These are phyloP conservation scores for Theonella swinhoei DNA, from an alignment of 37 sponge, comb jelly and placozoan species.

Conservation along the genomic window DNA sequence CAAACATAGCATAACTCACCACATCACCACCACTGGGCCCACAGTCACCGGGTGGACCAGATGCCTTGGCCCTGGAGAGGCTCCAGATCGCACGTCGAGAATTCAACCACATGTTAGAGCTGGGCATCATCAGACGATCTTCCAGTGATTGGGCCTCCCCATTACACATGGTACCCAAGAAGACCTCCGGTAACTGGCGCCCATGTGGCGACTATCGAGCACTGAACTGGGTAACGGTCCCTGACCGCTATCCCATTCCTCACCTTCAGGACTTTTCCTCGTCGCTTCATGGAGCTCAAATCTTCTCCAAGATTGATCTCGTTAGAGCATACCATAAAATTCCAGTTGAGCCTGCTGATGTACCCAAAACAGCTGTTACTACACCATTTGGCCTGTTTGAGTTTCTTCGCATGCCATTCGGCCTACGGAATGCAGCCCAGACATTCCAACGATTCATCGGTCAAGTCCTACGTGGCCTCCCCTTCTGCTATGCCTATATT, in stretches of 20 bases:
- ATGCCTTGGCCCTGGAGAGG: no score
- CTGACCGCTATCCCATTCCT: conserved; percentile 60
- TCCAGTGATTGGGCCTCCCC: conserved; percentile 55
- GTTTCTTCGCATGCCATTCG: no score
- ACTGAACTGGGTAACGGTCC: conserved; percentile 46
- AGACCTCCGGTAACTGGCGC: conserved; percentile 54
- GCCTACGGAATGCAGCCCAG: no score
- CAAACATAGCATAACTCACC: not conserved
- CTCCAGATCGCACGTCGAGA: no score
- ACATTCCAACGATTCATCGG: no score
- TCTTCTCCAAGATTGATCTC: conserved; percentile 48
- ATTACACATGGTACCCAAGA: no score
- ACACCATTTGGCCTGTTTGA: no score
- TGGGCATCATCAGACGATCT: not conserved
- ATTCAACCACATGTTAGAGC: no score
- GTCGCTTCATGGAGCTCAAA: conserved; percentile 37
- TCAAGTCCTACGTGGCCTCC: conserved; percentile 50
- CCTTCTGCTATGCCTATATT: conserved; percentile 33
- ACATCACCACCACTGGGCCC: not conserved
- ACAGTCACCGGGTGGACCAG: not conserved
- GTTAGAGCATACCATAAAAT: conserved; percentile 58
- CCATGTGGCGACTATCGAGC: conserved; percentile 68
- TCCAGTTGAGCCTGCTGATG: conserved; percentile 47
- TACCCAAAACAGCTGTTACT: conserved; percentile 58
- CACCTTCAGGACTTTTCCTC: no score